These are phyloP conservation scores for Odobenus rosmarus DNA, from an alignment of 2,113 vertebrate species.

Conservation along the genomic window DNA sequence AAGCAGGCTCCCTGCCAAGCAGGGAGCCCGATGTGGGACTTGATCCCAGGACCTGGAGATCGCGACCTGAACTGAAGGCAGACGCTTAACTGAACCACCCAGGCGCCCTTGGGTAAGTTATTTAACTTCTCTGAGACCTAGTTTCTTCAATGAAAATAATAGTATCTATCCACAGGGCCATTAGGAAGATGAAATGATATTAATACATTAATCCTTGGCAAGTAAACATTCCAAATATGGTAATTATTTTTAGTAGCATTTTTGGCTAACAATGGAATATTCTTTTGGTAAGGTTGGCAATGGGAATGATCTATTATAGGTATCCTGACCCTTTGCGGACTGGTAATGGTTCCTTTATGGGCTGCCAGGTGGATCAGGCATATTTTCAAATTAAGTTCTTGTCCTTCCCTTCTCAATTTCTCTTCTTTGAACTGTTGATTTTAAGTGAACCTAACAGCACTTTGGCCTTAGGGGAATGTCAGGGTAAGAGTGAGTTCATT, in stretches of 20 bases:
- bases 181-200: background rate
- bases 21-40: too few relatives aligned
- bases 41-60: too few relatives aligned
- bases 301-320: background rate
- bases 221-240: background rate
- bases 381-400: background rate
- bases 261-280: background rate
- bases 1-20: too few relatives aligned
- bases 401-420: background rate
- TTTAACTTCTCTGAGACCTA: background rate
- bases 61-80: too few relatives aligned
- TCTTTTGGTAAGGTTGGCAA: background rate
- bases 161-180: background rate
- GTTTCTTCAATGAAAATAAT: background rate
- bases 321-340: background rate
- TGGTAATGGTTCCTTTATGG: background rate
- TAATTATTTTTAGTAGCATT: background rate
- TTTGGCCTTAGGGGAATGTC: slow-evolving; percentile 20
- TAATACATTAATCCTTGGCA: background rate
- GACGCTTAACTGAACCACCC: background rate
- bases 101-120: background rate
- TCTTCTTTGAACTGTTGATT: background rate
- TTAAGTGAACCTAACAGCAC: background rate
- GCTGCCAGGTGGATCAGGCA: background rate
- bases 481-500: background rate